Evolutionary conservation across 2,888 invertebrate species (phyloP).

Genomic region (Eurytoma adleriae): DNA sequence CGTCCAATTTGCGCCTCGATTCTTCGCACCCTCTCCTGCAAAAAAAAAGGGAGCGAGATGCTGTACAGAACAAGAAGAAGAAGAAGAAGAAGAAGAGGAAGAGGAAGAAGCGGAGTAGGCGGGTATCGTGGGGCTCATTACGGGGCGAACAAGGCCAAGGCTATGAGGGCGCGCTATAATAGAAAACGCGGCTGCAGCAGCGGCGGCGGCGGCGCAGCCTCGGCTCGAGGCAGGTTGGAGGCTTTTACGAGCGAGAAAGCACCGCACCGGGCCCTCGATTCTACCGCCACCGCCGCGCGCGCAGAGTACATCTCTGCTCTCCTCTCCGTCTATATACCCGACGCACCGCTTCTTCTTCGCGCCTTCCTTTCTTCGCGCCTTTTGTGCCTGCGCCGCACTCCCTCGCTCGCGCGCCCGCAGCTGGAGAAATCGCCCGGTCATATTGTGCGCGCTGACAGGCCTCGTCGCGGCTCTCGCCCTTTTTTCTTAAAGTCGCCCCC

Average conservation of each 20-base stretch:
- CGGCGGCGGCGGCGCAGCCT: not conserved
- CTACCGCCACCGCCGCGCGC: not conserved
- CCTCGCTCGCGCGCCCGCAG: slow-evolving; percentile 17
- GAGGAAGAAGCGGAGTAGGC: not conserved
- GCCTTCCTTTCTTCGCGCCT: slow-evolving; percentile 19
- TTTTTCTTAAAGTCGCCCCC: not conserved
- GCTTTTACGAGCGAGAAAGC: slow-evolving; percentile 38
- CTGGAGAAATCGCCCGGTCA: slow-evolving; percentile 44
- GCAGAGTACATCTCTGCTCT: not conserved
- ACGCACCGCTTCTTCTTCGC: too few species aligned
- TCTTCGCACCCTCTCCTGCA: slow-evolving; percentile 2
- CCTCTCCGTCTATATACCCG: too few species aligned
- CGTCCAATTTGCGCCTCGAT: slow-evolving; percentile 21
- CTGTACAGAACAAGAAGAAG: not conserved
- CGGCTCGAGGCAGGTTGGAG: slow-evolving; percentile 34
- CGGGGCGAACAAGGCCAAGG: slow-evolving; percentile 53
- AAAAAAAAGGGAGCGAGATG: too few species aligned
- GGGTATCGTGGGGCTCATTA: slow-evolving; percentile 41
- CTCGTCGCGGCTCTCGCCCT: not conserved
- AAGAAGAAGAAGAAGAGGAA: not conserved
- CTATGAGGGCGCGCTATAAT: slow-evolving; percentile 42
- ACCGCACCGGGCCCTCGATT: slow-evolving; percentile 30
- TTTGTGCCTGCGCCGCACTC: slow-evolving; percentile 4
- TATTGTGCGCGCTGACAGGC: slow-evolving; percentile 24
- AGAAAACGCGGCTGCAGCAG: slow-evolving; percentile 26